A percentile compares a stretch with the other conserved stretches of the same genome.
Conservation (phyloP, 2,888 invertebrate genomes). For the Cantharis nigra region DNA sequence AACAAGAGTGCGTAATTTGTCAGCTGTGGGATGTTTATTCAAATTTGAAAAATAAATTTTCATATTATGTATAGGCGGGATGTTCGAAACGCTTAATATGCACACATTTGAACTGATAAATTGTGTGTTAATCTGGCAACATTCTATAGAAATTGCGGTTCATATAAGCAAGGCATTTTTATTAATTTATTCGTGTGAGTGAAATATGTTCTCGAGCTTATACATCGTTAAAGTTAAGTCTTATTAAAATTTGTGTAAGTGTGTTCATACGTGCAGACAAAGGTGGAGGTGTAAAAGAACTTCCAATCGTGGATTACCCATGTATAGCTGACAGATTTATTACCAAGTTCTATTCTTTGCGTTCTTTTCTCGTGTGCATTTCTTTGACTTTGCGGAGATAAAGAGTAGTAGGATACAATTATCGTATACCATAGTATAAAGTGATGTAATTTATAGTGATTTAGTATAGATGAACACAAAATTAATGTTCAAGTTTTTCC, state of each 20-base stretch:
- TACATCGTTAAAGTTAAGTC: slow-evolving; percentile 12
- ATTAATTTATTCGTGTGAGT: slow-evolving; percentile 10
- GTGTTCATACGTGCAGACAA: slow-evolving; percentile 17
- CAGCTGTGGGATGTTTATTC: not conserved
- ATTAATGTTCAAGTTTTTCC: not conserved
- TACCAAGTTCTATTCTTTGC: slow-evolving; percentile 30
- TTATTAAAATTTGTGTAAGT: slow-evolving; percentile 27
- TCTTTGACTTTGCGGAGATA: slow-evolving; percentile 37
- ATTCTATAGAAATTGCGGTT: not conserved
- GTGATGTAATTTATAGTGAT: not conserved
- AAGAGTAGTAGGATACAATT: slow-evolving; percentile 30
- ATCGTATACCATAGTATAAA: not conserved
- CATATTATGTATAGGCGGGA: not conserved
- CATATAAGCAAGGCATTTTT: not conserved
- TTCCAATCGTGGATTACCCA: slow-evolving; percentile 31
- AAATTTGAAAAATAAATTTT: not conserved
- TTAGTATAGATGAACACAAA: not conserved
- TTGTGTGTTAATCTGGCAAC: slow-evolving; percentile 1
- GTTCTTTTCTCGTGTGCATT: slow-evolving; percentile 26
- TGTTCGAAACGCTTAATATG: not conserved
- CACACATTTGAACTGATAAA: not conserved
- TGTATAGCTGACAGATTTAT: slow-evolving; percentile 36
- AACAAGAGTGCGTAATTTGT: not conserved
- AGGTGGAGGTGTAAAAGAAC: slow-evolving; percentile 27
- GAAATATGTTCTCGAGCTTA: slow-evolving; percentile 12